Evolutionary conservation across 2,797 vertebrate species (phyloP), one percentile per base, ranked within the genome.

Genomic region (Tinamus major): DNA sequence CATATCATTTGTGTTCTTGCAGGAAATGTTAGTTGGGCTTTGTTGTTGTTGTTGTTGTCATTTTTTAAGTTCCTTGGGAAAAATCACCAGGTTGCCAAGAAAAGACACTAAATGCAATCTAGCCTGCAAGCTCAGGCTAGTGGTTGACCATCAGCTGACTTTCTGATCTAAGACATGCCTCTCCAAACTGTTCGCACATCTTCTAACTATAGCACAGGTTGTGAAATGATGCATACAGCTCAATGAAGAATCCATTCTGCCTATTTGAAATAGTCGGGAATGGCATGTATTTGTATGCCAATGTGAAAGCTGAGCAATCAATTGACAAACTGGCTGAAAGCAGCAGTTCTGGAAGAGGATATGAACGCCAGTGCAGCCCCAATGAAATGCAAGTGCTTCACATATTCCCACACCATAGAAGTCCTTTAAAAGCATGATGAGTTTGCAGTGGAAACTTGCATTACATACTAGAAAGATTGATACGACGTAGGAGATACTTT

Each of bases 171-270:
- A 77, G 13, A n/a, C 8, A 59, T 41, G 18, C 14, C 2, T 55
- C 5, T 79, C 6, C n/a, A 74, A 6, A 4, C 2, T n/a, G 51
- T 69, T 75, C 16, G 4, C 10, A 48, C 7, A 31, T 16, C 6
- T 4, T 81, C 9, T 18, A 46, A 15, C 4, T 5, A 4, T 21
- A 83, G 33, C 2, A 76, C 67, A 44, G 7, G 8, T n/a, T 74
- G 21, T 63, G 46, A 88, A 93, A 91, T 85, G 1, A 10, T 65
- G 24, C 10, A 14, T n/a, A 31, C 2, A 65, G 4, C 7, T 27
- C 13, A 63, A 5, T 24, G 29, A 58, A 29, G 14, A 51, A 6
- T 26, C 9, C 59, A 63, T 21, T 18, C 0, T n/a, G 1, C 2
- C 17, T 29, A 29, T 44, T 3, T 81, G 46, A 85, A 79, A 79